Conservation (phyloP, 2,888 invertebrate genomes). For the Spicauda simplicius region DNA sequence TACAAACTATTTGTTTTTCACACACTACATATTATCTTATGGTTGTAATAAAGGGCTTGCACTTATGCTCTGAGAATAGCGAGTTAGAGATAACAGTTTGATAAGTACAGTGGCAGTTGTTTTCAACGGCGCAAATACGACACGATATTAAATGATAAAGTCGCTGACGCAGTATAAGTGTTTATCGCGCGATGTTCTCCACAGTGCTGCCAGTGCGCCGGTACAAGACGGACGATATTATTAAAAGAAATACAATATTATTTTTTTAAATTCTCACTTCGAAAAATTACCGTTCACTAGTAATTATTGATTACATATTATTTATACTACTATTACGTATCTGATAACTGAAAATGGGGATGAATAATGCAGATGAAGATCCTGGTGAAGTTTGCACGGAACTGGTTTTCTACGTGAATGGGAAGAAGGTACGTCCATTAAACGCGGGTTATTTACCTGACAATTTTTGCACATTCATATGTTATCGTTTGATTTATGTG, state of each 20-base stretch:
- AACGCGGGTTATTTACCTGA: too few relatives aligned
- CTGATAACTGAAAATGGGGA: slow-evolving; percentile 59
- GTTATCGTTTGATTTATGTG: too few relatives aligned
- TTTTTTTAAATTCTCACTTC: too few relatives aligned
- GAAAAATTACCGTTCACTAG: background rate
- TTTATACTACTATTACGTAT: background rate
- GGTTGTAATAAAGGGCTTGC: background rate
- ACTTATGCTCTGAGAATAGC: slow-evolving; percentile 1
- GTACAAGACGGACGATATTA: background rate
- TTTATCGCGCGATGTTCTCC: background rate
- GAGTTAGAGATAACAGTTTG: background rate
- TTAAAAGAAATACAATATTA: background rate
- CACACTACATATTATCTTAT: too few relatives aligned
- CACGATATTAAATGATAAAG: background rate
- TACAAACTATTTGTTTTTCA: too few relatives aligned
- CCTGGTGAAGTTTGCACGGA: slow-evolving; percentile 57
- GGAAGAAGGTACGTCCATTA: slow-evolving; percentile 70
- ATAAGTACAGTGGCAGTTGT: background rate
- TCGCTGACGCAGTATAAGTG: background rate
- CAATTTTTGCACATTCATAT: too few relatives aligned
- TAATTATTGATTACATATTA: background rate
- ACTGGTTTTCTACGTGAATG: slow-evolving; percentile 79
- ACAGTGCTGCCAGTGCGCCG: background rate
- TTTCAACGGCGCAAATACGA: background rate
- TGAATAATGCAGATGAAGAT: slow-evolving; percentile 67